These are phyloP conservation scores for Chrysolina oricalcia DNA, from an alignment of 2,888 invertebrate species.

Conservation along the genomic window DNA sequence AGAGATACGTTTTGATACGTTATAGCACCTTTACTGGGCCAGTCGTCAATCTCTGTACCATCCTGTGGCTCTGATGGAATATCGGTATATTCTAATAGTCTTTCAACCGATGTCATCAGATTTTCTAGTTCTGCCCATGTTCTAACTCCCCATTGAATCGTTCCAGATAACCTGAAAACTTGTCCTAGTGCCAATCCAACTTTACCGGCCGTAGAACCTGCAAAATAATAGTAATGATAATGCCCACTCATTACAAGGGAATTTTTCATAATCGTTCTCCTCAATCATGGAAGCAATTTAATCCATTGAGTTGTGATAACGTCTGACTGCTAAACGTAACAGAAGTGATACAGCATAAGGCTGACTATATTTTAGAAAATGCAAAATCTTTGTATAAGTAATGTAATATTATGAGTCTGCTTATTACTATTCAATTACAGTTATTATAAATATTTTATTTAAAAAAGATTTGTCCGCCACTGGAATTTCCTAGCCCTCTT, in stretches of 20 bases:
- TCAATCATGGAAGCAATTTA: too few species aligned
- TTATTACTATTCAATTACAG: too few species aligned
- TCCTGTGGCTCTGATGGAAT: conserved; percentile 68
- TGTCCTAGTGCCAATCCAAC: conserved; percentile 81
- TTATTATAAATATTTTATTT: too few species aligned
- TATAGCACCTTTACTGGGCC: conserved; percentile 82
- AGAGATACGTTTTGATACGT: conserved; percentile 80
- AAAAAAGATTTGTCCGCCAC: too few species aligned
- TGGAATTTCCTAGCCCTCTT: too few species aligned
- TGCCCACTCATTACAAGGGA: conserved; percentile 61
- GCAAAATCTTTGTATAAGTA: too few species aligned
- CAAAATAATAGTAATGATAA: conserved; percentile 36
- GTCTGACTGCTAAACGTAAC: too few species aligned
- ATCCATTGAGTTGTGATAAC: too few species aligned
- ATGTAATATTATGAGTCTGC: too few species aligned
- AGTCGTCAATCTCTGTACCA: conserved; percentile 72
- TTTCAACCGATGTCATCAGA: conserved; percentile 92
- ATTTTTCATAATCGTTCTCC: too few species aligned
- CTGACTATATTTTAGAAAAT: too few species aligned
- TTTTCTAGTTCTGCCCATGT: conserved; percentile 89
- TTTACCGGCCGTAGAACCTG: conserved; percentile 57
- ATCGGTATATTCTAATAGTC: conserved; percentile 74
- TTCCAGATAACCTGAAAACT: conserved; percentile 83
- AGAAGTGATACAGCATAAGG: too few species aligned
- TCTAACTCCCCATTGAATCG: conserved; percentile 78